Conservation (phyloP, 2,113 vertebrate species). For the Psittacara wagleri region DNA sequence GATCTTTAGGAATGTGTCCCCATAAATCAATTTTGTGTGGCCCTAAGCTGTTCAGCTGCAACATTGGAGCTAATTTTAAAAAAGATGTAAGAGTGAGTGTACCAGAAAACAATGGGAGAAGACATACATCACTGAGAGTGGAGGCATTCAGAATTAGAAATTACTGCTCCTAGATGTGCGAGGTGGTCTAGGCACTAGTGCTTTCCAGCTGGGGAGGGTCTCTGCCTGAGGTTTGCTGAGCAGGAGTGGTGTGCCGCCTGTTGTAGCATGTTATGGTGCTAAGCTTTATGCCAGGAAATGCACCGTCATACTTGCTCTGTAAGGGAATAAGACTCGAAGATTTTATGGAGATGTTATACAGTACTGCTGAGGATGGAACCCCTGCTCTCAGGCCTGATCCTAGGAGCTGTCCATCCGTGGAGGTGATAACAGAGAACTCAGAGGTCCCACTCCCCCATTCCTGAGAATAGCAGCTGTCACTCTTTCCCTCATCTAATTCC, state of each 20-base stretch:
- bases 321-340: not conserved
- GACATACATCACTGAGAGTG: not conserved
- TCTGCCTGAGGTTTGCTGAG: not conserved
- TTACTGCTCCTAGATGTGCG: not conserved
- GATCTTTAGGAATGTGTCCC: not conserved
- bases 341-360: not conserved
- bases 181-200: not conserved
- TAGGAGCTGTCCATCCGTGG: not conserved
- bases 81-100: not conserved
- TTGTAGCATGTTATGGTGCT: not conserved
- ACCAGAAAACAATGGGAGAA: not conserved
- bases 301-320: not conserved
- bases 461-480: not conserved
- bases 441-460: not conserved
- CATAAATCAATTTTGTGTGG: not conserved
- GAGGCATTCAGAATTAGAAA: not conserved
- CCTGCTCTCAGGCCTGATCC: not conserved
- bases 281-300: not conserved
- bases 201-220: not conserved
- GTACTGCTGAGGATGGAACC: not conserved
- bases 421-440: accelerated
- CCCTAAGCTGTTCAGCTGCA: not conserved
- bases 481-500: not conserved
- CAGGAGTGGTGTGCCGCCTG: not conserved
- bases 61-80: not conserved